Percentiles rank a stretch among this genome's conserved stretches.
phyloP scores from a whole-genome alignment of 2,888 invertebrate genomes.

The Conistra vaccinii region DNA sequence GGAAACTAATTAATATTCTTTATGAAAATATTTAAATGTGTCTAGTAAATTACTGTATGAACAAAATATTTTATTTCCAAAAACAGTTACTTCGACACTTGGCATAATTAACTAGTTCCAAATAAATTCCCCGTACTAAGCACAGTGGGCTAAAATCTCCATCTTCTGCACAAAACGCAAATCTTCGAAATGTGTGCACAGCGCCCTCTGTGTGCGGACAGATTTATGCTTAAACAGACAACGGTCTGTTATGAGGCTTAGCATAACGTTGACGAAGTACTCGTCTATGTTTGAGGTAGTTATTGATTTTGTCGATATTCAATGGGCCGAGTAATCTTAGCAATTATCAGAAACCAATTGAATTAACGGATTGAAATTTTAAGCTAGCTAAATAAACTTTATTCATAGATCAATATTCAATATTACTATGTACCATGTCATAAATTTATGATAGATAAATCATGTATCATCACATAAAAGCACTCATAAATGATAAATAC shows the following conservation, averaged over 20 bases:
- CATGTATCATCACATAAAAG: neutral
- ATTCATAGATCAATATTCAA: neutral
- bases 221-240: constrained; percentile 47
- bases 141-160: constrained; percentile 29
- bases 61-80: neutral
- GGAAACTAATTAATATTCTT: neutral
- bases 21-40: neutral
- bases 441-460: neutral
- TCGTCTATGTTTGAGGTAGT: constrained; percentile 26
- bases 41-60: neutral
- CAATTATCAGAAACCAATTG: constrained; percentile 15
- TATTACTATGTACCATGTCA: neutral
- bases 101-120: too few relatives aligned
- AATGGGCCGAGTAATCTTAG: neutral
- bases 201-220: constrained; percentile 41
- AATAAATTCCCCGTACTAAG: constrained; percentile 14
- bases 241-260: constrained; percentile 45
- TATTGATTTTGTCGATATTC: constrained; percentile 27
- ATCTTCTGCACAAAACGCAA: constrained; percentile 41
- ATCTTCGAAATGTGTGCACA: constrained; percentile 46
- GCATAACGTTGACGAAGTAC: constrained; percentile 47
- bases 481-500: neutral
- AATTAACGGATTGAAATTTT: neutral
- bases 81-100: neutral
- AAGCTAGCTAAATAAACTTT: neutral